A percentile compares a stretch with the other conserved stretches of the same genome.
Conservation (phyloP, 2,113 vertebrate species). For the Toxotes chatareus region DNA sequence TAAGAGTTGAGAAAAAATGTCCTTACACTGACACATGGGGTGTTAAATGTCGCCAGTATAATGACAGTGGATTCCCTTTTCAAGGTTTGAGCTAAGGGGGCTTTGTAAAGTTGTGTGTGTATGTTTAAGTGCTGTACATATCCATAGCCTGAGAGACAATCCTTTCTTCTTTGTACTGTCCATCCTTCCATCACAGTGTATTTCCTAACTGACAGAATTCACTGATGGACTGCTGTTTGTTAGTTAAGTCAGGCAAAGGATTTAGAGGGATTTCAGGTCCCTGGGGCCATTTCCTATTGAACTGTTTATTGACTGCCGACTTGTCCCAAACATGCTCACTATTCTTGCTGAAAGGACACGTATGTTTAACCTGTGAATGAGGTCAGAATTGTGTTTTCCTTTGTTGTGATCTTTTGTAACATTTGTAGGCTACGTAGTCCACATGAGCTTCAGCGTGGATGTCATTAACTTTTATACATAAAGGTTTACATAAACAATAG, state of each 20-base stretch:
- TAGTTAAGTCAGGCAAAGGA: constrained; percentile 30
- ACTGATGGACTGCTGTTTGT: constrained; percentile 43
- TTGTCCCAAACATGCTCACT: constrained; percentile 15
- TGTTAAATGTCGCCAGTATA: constrained; percentile 11
- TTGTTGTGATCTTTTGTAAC: not conserved
- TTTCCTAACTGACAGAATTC: constrained; percentile 42
- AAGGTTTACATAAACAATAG: not conserved
- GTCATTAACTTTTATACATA: not conserved
- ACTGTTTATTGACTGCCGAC: constrained; percentile 37
- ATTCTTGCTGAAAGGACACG: constrained; percentile 15
- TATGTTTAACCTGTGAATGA: constrained; percentile 17
- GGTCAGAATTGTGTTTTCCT: not conserved
- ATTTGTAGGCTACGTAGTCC: not conserved
- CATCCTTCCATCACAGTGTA: constrained; percentile 17
- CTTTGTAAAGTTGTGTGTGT: constrained; percentile 26
- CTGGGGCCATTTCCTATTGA: constrained; percentile 28
- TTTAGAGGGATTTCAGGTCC: constrained; percentile 47
- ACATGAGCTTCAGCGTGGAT: not conserved
- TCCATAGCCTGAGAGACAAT: not conserved
- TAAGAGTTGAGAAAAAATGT: constrained; percentile 22
- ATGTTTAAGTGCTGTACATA: not conserved
- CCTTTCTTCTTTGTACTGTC: constrained; percentile 14
- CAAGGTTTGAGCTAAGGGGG: not conserved
- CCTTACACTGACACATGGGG: not conserved
- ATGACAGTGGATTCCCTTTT: constrained; percentile 15